These are phyloP conservation scores for Plectropomus leopardus DNA, from an alignment of 2,113 vertebrate genomes.

Conservation along the genomic window DNA sequence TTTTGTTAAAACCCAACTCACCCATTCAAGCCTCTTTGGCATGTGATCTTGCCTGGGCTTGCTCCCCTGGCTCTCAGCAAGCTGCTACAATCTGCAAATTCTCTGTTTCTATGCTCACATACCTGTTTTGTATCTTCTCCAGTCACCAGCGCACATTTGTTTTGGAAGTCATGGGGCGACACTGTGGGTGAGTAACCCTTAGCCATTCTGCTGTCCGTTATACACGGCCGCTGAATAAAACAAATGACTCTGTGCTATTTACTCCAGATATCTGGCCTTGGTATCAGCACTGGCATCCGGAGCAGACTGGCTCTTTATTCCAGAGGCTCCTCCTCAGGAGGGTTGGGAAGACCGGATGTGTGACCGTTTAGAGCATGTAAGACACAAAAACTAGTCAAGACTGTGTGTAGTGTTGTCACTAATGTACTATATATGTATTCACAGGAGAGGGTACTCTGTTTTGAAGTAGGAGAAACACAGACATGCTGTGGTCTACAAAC, in stretches of 20 bases:
- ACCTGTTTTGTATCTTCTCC: constrained; percentile 34
- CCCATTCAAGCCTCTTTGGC: constrained; percentile 6
- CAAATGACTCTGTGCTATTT: background rate
- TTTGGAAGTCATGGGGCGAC: constrained; percentile 96
- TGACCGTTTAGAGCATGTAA: constrained; percentile 89
- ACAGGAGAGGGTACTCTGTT: background rate
- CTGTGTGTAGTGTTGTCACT: too few relatives aligned
- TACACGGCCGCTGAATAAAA: background rate
- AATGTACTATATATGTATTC: background rate
- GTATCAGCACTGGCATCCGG: constrained; percentile 94
- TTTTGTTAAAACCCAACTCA: background rate
- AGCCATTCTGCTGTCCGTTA: background rate
- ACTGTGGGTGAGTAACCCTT: constrained; percentile 91
- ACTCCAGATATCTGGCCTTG: constrained; percentile 79
- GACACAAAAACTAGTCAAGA: constrained; percentile 23
- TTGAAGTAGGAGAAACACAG: background rate
- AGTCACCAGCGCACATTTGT: constrained; percentile 97
- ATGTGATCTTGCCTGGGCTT: constrained; percentile 47
- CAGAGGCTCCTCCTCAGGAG: constrained; percentile 90
- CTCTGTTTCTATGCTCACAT: background rate
- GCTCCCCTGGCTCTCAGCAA: background rate
- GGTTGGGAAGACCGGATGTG: constrained; percentile 96
- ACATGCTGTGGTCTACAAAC: background rate
- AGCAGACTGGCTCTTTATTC: constrained; percentile 97
- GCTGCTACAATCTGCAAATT: background rate